phyloP scores from a whole-genome alignment of 1,140 invertebrate species.

The Apis cerana region DNA sequence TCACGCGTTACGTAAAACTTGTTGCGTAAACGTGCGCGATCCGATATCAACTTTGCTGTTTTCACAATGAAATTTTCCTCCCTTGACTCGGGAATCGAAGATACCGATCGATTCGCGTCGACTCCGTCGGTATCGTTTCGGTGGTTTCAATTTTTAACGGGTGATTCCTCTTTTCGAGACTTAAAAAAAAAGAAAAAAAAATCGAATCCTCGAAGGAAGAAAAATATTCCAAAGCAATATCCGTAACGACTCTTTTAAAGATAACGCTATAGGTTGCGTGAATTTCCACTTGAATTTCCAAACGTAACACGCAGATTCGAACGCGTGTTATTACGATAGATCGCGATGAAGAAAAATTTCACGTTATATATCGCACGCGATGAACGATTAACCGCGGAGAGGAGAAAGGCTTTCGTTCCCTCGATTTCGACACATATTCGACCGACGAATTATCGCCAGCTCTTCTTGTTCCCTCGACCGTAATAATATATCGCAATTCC shows the following conservation, averaged over 20 bases:
- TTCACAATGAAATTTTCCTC: neutral
- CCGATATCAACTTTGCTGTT: neutral
- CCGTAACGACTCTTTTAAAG: no score
- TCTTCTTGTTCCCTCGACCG: conserved; percentile 4
- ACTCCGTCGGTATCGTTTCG: no score
- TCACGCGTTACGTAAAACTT: neutral
- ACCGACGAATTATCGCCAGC: neutral
- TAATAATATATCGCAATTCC: conserved; percentile 4
- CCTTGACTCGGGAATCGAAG: neutral
- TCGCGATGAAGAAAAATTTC: conserved; percentile 2
- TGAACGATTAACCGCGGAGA: neutral
- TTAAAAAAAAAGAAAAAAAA: no score
- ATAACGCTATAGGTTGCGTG: neutral
- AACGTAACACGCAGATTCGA: neutral
- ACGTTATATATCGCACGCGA: conserved; percentile 21
- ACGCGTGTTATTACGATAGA: conserved; percentile 1
- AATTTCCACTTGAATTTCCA: neutral
- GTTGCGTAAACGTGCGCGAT: neutral
- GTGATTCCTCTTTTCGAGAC: no score
- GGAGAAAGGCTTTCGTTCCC: conserved; percentile 24
- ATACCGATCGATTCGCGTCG: neutral
- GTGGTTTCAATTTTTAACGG: no score
- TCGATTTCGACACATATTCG: conserved; percentile 13
- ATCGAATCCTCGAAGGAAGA: no score
- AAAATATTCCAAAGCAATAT: no score